Evolutionary conservation across 30 jellyfish, hydroid and myxozoan species (phyloP), one percentile per base, ranked within the genome.

Genomic region (Turritopsis rubra): DNA sequence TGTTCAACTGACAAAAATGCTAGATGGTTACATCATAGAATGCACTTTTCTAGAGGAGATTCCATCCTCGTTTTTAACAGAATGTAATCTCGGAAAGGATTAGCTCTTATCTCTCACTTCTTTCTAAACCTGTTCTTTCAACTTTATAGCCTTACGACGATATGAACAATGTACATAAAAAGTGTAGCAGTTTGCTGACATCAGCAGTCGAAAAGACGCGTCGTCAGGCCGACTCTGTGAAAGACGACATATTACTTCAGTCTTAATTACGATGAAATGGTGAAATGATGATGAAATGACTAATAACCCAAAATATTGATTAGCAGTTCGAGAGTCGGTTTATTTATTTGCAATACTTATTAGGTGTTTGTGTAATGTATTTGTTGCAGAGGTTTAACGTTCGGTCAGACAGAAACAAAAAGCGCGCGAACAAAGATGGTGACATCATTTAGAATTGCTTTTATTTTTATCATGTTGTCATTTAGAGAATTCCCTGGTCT

Each of bases 201-300:
- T 84, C 84, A 23, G 96, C 99, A 3, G 96, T 93, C 20, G 99
- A 93, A 83, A 93, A 93, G 84, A 93, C 99, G 16, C 96, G 99
- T 52, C 96, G 96, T 21, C 99, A 93, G 80, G 90, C 99, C n/a
- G 95, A 89, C 52, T 87, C 95, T 54, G 99, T 88, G 20, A 93
- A 93, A 79, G 99, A 93, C 81, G 99, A 93, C 89, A 79, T 88
- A 24, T 53, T 93, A 30, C 89, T 93, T 28, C 99, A 93, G 82
- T 92, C 97, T 5, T 91, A 77, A 83, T 5, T n/a, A n/a, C n/a
- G n/a, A n/a, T n/a, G n/a, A n/a, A n/a, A n/a, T n/a, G 27, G 13
- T 70, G 23, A 17, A 70, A n/a, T n/a, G n/a, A n/a, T n/a, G n/a
- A n/a, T n/a, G n/a, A n/a, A n/a, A n/a, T n/a, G n/a, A n/a, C n/a